These are phyloP conservation scores for Hippopotamus amphibius DNA, from an alignment of 2,113 vertebrate species.

Conservation along the genomic window DNA sequence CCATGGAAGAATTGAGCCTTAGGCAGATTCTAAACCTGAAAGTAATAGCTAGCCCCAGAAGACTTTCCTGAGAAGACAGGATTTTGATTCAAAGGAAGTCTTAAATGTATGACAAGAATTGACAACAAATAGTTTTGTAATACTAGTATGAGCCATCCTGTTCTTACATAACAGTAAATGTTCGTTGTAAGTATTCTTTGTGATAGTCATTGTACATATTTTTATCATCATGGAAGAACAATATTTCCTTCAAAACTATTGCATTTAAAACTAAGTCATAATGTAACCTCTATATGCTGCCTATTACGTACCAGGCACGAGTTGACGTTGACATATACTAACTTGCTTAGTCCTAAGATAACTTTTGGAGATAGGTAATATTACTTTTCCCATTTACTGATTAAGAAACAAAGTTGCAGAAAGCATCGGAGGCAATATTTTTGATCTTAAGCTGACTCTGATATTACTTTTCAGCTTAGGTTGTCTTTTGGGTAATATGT, in stretches of 20 bases:
- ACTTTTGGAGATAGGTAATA: background rate
- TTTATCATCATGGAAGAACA: background rate
- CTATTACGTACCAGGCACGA: background rate
- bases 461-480: background rate
- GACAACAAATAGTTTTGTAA: background rate
- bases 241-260: background rate
- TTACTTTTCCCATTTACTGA: constrained; percentile 30
- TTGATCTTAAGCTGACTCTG: background rate
- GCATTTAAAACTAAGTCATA: background rate
- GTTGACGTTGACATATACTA: background rate
- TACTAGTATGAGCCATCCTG: background rate
- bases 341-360: background rate
- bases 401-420: background rate
- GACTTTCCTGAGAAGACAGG: background rate
- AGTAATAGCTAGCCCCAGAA: background rate
- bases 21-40: background rate
- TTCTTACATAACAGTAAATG: background rate
- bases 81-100: constrained; percentile 26
- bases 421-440: background rate
- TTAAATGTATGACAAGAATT: background rate
- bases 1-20: background rate
- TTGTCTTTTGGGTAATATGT: constrained; percentile 4
- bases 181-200: background rate
- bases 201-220: background rate
- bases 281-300: background rate